Conservation (phyloP, 64 coral and sea anemone species). For the Acropora tenuis region DNA sequence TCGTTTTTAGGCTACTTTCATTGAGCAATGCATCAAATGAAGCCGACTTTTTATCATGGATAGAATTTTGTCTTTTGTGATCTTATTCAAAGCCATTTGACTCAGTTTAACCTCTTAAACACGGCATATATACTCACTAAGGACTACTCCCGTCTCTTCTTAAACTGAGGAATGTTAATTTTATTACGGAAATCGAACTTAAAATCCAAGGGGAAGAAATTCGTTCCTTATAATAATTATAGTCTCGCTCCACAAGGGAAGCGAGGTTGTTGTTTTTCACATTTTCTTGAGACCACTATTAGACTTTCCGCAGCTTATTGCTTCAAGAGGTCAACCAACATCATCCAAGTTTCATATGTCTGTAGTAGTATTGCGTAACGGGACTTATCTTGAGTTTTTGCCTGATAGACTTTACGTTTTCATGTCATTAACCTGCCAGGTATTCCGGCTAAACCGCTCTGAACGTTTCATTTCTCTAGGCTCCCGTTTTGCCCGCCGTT, state of each 20-base stretch:
- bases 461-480: neutral
- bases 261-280: too few species aligned
- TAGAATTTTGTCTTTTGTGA: neutral
- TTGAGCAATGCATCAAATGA: too few species aligned
- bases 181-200: neutral
- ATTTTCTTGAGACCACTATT: too few species aligned
- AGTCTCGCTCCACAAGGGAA: too few species aligned
- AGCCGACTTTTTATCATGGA: too few species aligned
- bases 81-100: neutral
- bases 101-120: too few species aligned
- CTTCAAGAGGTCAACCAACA: too few species aligned
- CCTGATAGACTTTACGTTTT: neutral
- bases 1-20: neutral
- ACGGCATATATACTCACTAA: neutral
- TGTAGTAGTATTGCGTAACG: too few species aligned
- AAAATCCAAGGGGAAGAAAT: neutral
- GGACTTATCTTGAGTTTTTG: too few species aligned
- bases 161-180: neutral
- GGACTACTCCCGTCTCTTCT: neutral
- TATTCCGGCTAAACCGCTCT: neutral
- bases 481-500: neutral
- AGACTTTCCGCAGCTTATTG: too few species aligned
- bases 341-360: too few species aligned
- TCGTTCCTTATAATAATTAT: too few species aligned
- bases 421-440: neutral